Conservation (phyloP, 1,140 invertebrate genomes). For the Agrypnia vestita region DNA sequence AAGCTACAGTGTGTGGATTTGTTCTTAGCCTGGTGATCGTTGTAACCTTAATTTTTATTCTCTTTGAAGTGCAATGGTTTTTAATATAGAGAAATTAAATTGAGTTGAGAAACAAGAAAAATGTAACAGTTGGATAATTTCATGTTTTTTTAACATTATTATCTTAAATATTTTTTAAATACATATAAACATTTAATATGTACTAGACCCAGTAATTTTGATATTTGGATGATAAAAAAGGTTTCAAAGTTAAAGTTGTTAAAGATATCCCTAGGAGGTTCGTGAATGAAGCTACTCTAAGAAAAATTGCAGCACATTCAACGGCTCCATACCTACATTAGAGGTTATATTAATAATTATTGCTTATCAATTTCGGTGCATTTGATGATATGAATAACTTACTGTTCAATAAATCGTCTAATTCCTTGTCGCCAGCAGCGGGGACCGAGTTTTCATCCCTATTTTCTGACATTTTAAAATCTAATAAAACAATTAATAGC, state of each 20-base stretch:
- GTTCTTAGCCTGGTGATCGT: too few relatives aligned
- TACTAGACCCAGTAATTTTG: not conserved
- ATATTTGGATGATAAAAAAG: not conserved
- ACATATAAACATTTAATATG: not conserved
- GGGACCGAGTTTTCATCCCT: slow-evolving; percentile 37
- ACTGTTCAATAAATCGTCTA: slow-evolving; percentile 47
- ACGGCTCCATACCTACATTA: not conserved
- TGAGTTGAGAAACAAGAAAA: too few relatives aligned
- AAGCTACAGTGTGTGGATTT: too few relatives aligned
- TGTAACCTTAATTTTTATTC: too few relatives aligned
- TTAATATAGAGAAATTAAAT: too few relatives aligned
- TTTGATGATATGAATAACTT: slow-evolving; percentile 4
- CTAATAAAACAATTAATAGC: slow-evolving; percentile 38
- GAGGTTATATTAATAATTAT: slow-evolving; percentile 46
- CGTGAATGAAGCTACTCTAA: not conserved
- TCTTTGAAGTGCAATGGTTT: too few relatives aligned
- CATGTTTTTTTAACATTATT: too few relatives aligned
- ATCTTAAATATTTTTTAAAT: too few relatives aligned
- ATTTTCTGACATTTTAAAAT: slow-evolving; percentile 52
- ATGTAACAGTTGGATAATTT: too few relatives aligned
- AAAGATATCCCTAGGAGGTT: not conserved
- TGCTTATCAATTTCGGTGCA: slow-evolving; percentile 32
- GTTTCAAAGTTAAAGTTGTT: slow-evolving; percentile 15
- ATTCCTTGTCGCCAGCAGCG: slow-evolving; percentile 43
- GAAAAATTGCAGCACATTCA: not conserved